Evolutionary conservation across 2,113 vertebrate genomes (phyloP).

Genomic region (Dipodomys spectabilis): DNA sequence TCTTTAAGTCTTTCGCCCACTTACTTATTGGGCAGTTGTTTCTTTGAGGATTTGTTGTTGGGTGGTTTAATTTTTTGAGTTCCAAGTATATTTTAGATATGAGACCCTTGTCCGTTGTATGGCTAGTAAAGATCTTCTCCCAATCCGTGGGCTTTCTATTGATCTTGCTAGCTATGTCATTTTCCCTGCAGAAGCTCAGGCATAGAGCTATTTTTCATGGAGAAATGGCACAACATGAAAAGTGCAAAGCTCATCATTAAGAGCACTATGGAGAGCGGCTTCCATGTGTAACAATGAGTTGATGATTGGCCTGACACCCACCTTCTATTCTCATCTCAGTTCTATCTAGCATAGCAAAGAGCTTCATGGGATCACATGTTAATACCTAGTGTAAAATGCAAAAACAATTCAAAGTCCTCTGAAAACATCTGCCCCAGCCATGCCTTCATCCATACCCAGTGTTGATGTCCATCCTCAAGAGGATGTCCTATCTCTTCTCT

Average conservation of each 20-base stretch:
- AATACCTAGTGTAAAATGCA: neutral
- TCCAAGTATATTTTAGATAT: too few relatives aligned
- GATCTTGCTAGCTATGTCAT: too few relatives aligned
- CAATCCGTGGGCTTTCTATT: too few relatives aligned
- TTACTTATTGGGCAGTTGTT: too few relatives aligned
- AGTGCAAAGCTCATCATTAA: too few relatives aligned
- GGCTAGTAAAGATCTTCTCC: too few relatives aligned
- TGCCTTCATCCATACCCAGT: neutral
- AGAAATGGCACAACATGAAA: neutral
- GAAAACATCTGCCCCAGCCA: neutral
- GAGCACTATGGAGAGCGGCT: neutral
- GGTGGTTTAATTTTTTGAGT: too few relatives aligned
- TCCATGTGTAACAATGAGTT: accelerated
- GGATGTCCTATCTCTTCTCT: too few relatives aligned
- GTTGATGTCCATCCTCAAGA: neutral
- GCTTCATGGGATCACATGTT: neutral
- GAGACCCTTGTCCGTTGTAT: too few relatives aligned
- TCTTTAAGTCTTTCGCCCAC: too few relatives aligned
- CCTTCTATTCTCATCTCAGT: neutral
- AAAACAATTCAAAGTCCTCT: neutral
- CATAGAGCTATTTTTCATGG: neutral
- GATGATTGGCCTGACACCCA: neutral
- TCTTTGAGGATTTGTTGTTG: too few relatives aligned
- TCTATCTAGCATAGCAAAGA: neutral
- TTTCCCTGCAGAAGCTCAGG: too few relatives aligned